Conservation (phyloP, 1,140 invertebrate genomes). For the Brachionus koreanus region DNA sequence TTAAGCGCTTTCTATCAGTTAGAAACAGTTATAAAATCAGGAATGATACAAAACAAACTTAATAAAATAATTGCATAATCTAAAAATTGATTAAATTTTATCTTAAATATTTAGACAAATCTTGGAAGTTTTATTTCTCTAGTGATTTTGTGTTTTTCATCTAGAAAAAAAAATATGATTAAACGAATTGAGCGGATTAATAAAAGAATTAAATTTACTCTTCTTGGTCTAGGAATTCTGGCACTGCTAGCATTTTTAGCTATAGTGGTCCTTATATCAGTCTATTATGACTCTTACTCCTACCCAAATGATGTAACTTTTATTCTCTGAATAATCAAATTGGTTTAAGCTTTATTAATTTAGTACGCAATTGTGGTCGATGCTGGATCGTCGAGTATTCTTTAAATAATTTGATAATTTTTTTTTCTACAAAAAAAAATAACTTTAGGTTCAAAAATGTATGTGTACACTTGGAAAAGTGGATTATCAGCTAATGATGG, state of each 20-base stretch:
- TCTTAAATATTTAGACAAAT: not conserved
- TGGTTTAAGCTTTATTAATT: not conserved
- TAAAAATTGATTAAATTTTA: not conserved
- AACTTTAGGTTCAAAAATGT: slow-evolving; percentile 8
- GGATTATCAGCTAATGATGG: slow-evolving; percentile 22
- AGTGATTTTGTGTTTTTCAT: not conserved
- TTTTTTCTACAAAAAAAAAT: not conserved
- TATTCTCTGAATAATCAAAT: not conserved
- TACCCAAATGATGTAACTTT: slow-evolving; percentile 25
- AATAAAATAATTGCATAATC: not conserved
- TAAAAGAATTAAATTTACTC: not conserved
- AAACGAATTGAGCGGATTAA: not conserved
- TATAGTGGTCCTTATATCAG: not conserved
- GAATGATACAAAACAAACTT: not conserved
- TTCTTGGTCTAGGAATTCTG: not conserved
- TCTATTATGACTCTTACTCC: slow-evolving; percentile 18
- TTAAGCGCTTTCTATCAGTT: not conserved
- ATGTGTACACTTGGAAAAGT: slow-evolving; percentile 1
- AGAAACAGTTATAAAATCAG: not conserved
- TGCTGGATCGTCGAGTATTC: slow-evolving; percentile 42
- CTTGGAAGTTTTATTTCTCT: not conserved
- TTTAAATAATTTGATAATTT: not conserved
- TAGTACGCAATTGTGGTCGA: slow-evolving; percentile 38
- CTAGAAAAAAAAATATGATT: not conserved
- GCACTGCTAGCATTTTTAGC: not conserved